Evolutionary conservation across 2,797 vertebrate genomes (phyloP), one percentile per base, ranked within the genome.

Genomic region (Myotis planiceps): DNA sequence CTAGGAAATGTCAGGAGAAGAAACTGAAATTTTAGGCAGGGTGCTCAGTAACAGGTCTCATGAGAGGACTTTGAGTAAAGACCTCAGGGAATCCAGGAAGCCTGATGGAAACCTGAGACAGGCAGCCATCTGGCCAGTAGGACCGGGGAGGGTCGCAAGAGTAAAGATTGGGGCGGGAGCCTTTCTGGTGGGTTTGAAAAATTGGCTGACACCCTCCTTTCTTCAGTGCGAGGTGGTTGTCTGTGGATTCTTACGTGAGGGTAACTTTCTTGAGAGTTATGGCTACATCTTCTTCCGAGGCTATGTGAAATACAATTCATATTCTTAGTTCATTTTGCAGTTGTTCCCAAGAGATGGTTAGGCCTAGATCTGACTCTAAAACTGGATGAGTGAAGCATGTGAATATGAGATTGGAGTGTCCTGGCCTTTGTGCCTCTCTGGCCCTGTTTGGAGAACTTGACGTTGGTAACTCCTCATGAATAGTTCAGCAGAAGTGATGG

Each of bases 301-400:
- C 23, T 39, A 10, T 34, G 21, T 80, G 68, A 93, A 92, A 53
- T 83, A 27, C n/a, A 19, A 55, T 85, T 63, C 72, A n/a, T 85
- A 23, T 39, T 51, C 51, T 88, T 39, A 47, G 53, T 27, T 68
- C 19, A 66, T 80, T 72, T 95, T 75, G 19, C 82, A 74, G 60
- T 68, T 25, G 13, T 72, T 88, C 16, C 29, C 34, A 47, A 71
- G 63, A 84, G 37, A 27, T 21, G 29, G 68, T 72, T 42, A 49
- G 75, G 14, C 15, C 32, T 51, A 53, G 58, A 51, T 76, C 13
- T 89, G 32, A 39, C 49, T 51, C 86, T 83, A 42, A 32, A 84
- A 58, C 42, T 58, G 32, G 14, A 5, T 65, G 32, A 93, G 23
- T 37, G 55, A 19, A 81, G 27, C 42, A 58, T 63, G 21, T 72